Evolutionary conservation across 2,888 invertebrate genomes (phyloP).

Genomic region (Dryobota labecula): DNA sequence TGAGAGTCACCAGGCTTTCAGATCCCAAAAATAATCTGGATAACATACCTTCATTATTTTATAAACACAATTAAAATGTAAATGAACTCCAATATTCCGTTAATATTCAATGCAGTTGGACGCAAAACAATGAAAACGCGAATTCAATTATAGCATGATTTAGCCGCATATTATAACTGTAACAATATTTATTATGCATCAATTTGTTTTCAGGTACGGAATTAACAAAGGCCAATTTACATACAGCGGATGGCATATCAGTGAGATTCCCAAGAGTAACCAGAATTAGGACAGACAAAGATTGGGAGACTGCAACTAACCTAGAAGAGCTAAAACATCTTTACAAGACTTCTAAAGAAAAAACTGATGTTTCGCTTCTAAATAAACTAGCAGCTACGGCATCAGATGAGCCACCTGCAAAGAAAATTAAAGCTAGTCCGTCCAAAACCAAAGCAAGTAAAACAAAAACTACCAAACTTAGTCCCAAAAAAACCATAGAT

Average conservation of each 20-base stretch:
- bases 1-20: too few relatives aligned
- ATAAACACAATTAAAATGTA: constrained; percentile 25
- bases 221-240: constrained; percentile 94
- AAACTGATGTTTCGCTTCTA: constrained; percentile 90
- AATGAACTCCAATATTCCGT: constrained; percentile 16
- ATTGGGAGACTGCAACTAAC: constrained; percentile 95
- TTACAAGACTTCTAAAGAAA: constrained; percentile 93
- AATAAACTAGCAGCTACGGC: constrained; percentile 85
- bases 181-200: constrained; percentile 30
- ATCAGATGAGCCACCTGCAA: constrained; percentile 72
- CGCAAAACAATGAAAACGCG: constrained; percentile 37
- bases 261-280: constrained; percentile 98
- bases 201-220: constrained; percentile 91
- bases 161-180: constrained; percentile 17
- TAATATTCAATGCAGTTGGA: constrained; percentile 28
- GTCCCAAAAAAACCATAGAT: constrained; percentile 53
- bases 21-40: background rate
- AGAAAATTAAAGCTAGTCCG: constrained; percentile 78
- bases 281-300: constrained; percentile 95
- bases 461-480: constrained; percentile 49
- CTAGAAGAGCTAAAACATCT: constrained; percentile 93
- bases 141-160: constrained; percentile 26
- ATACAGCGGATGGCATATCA: constrained; percentile 98
- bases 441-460: constrained; percentile 72
- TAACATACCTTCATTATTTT: background rate